These are phyloP conservation scores for Amazona ochrocephala DNA, from an alignment of 2,797 vertebrate species.

Conservation along the genomic window DNA sequence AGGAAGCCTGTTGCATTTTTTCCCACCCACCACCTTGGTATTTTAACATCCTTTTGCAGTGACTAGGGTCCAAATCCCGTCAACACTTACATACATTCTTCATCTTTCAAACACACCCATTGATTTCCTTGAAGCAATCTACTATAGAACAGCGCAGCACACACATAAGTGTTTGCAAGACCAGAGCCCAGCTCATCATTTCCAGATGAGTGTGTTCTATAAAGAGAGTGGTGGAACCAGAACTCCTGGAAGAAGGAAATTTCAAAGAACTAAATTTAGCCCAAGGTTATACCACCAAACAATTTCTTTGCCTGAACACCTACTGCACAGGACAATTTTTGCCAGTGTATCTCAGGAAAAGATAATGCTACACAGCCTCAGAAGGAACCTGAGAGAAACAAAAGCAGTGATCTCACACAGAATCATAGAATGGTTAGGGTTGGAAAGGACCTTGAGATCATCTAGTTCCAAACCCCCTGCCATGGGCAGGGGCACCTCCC, in stretches of 20 bases:
- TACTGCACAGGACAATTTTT: background rate
- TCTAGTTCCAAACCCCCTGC: too few species aligned
- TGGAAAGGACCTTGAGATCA: background rate
- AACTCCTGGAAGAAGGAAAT: background rate
- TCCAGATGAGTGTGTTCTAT: background rate
- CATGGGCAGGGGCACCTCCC: background rate
- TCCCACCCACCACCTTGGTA: background rate
- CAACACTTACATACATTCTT: background rate
- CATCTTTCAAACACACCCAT: conserved; percentile 2
- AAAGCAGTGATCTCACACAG: background rate
- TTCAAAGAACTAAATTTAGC: background rate
- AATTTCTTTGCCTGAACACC: background rate
- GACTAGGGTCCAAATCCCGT: background rate
- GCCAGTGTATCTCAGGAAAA: background rate
- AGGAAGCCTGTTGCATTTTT: background rate
- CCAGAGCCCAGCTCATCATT: background rate
- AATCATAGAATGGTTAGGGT: background rate
- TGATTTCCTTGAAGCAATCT: background rate
- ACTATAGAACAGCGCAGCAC: background rate
- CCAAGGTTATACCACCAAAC: background rate
- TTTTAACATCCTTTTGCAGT: background rate
- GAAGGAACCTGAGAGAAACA: background rate
- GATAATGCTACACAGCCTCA: fast-evolving
- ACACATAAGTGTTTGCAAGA: background rate
- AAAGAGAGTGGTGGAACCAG: background rate